Conservation (phyloP, 1,140 invertebrate species). For the Ceratina japonica region DNA sequence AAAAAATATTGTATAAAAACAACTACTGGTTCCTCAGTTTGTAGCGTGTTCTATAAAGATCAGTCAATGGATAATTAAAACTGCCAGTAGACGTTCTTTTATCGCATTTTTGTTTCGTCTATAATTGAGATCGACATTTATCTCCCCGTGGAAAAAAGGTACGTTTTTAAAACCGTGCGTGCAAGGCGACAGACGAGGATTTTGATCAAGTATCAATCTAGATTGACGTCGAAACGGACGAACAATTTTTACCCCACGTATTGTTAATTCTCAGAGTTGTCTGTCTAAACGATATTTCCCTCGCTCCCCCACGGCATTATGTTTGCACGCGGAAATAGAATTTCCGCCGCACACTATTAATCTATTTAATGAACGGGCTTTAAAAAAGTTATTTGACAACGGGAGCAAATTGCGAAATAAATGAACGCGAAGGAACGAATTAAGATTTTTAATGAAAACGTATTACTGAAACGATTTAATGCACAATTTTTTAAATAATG, state of each 20-base stretch:
- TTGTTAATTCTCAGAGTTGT: not conserved
- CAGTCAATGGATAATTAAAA: constrained; percentile 20
- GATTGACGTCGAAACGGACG: constrained; percentile 10
- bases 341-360: not conserved
- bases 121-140: not conserved
- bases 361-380: not conserved
- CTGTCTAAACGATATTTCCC: not conserved
- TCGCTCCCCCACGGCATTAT: not conserved
- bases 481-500: too few species aligned
- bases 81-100: not conserved
- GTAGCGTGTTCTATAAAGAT: not conserved
- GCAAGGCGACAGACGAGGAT: not conserved
- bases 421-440: not conserved
- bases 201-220: constrained; percentile 6
- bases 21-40: too few species aligned
- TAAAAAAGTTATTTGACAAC: not conserved
- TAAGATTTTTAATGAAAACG: too few species aligned
- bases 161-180: not conserved
- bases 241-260: not conserved
- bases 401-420: not conserved
- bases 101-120: not conserved
- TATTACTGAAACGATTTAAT: too few species aligned
- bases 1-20: not conserved
- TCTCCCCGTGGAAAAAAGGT: not conserved
- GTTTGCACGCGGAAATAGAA: not conserved